A percentile compares a stretch with the other conserved stretches of the same genome.
phyloP scores from a whole-genome alignment of 2,888 invertebrate species.

The Zygaena filipendulae region DNA sequence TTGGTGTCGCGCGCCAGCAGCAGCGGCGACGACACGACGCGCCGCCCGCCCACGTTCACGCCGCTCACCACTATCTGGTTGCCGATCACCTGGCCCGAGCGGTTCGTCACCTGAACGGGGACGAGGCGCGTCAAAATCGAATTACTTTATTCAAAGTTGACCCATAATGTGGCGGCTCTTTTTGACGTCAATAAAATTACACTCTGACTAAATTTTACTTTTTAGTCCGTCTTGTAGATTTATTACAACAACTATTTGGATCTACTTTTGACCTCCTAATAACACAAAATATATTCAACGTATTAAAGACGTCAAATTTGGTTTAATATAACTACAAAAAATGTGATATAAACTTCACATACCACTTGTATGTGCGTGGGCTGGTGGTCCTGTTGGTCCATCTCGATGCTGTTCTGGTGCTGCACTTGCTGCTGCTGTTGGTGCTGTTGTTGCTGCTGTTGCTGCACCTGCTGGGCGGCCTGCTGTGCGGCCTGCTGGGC shows the following conservation, averaged over 20 bases:
- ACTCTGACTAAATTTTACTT: too few relatives aligned
- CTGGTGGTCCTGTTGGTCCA: slow-evolving; percentile 52
- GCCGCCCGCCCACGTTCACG: slow-evolving; percentile 33
- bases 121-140: too few relatives aligned
- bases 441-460: slow-evolving; percentile 34
- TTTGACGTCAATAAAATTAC: too few relatives aligned
- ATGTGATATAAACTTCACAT: slow-evolving; percentile 17
- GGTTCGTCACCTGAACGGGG: slow-evolving; percentile 57
- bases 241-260: too few relatives aligned
- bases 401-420: slow-evolving; percentile 47
- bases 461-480: slow-evolving; percentile 30
- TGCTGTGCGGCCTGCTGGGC: slow-evolving; percentile 37
- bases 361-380: slow-evolving; percentile 64
- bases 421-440: slow-evolving; percentile 42
- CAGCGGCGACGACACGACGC: slow-evolving; percentile 42
- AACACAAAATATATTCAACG: too few relatives aligned
- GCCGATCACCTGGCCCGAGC: slow-evolving; percentile 63
- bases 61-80: slow-evolving; percentile 60
- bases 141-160: too few relatives aligned
- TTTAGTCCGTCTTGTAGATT: too few relatives aligned
- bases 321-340: neutral
- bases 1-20: slow-evolving; percentile 43
- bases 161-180: too few relatives aligned
- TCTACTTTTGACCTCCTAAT: too few relatives aligned
- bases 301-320: too few relatives aligned